A percentile compares a stretch with the other conserved stretches of the same genome.
Evolutionary conservation across 2,113 vertebrate species (phyloP).

Genomic region (Dipodomys merriami): DNA sequence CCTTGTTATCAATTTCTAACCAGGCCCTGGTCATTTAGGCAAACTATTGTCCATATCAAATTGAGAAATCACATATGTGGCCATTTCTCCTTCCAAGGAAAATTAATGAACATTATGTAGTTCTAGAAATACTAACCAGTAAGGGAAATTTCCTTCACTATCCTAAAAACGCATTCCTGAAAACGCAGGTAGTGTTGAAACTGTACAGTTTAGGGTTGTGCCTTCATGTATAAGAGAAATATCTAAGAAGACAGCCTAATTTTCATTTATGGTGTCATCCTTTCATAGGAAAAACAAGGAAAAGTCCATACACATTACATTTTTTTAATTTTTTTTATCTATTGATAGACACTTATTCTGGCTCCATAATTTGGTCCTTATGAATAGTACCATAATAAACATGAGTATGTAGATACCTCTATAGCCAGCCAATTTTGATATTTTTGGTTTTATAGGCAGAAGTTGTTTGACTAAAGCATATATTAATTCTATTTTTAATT

Average conservation of each 20-base stretch:
- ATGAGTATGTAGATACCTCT: too few species aligned
- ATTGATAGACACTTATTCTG: too few species aligned
- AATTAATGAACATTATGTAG: neutral
- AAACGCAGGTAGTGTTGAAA: neutral
- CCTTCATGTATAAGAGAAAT: neutral
- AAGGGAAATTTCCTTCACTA: neutral
- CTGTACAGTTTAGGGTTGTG: neutral
- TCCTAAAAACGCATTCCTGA: too few species aligned
- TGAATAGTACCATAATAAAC: too few species aligned
- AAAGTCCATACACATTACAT: too few species aligned
- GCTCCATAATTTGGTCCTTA: too few species aligned
- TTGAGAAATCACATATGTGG: neutral
- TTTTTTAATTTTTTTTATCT: too few species aligned
- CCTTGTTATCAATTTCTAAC: neutral
- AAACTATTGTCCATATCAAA: neutral
- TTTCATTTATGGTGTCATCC: neutral
- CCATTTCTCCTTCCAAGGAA: neutral
- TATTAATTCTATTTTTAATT: too few species aligned
- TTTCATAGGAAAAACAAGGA: neutral
- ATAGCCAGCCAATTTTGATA: too few species aligned
- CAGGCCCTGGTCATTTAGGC: neutral
- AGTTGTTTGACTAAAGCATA: too few species aligned
- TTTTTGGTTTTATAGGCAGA: too few species aligned
- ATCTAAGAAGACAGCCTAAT: neutral
- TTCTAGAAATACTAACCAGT: neutral